phyloP scores from a whole-genome alignment of 2,113 vertebrate species.

The Leucoraja erinaceus region DNA sequence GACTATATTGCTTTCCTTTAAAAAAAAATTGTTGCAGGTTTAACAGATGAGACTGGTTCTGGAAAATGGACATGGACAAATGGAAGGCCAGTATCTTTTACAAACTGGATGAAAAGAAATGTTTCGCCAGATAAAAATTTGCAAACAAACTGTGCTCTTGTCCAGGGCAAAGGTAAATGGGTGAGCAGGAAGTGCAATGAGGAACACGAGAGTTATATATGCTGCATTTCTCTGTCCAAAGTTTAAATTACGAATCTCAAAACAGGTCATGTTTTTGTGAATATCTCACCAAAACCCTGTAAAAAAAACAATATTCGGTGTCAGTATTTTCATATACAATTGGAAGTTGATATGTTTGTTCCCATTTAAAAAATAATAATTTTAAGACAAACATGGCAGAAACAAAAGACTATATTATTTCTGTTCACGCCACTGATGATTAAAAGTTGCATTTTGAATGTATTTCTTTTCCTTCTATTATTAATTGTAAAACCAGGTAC shows the following conservation, averaged over 20 bases:
- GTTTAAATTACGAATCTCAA: background rate
- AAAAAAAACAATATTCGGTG: background rate
- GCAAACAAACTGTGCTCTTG: constrained; percentile 53
- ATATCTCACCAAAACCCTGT: background rate
- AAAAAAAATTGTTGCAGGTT: constrained; percentile 45
- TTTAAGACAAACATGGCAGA: background rate
- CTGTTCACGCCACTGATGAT: background rate
- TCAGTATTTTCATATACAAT: background rate
- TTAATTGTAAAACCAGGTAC: background rate
- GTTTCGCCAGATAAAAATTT: background rate
- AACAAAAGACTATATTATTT: background rate
- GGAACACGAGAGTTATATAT: constrained; percentile 50
- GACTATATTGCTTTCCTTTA: constrained; percentile 27
- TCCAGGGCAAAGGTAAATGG: constrained; percentile 48
- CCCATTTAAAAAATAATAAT: background rate
- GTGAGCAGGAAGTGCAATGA: constrained; percentile 46
- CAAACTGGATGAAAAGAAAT: constrained; percentile 45
- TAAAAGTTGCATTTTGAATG: background rate
- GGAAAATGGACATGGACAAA: constrained; percentile 48
- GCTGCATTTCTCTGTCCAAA: constrained; percentile 46
- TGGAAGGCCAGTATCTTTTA: constrained; percentile 44
- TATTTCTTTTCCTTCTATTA: background rate
- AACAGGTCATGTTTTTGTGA: background rate
- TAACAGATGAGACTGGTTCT: constrained; percentile 42
- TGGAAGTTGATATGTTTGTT: background rate